These are phyloP conservation scores for Oscheius sp. DNA, from an alignment of 2,888 invertebrate genomes.

Conservation along the genomic window DNA sequence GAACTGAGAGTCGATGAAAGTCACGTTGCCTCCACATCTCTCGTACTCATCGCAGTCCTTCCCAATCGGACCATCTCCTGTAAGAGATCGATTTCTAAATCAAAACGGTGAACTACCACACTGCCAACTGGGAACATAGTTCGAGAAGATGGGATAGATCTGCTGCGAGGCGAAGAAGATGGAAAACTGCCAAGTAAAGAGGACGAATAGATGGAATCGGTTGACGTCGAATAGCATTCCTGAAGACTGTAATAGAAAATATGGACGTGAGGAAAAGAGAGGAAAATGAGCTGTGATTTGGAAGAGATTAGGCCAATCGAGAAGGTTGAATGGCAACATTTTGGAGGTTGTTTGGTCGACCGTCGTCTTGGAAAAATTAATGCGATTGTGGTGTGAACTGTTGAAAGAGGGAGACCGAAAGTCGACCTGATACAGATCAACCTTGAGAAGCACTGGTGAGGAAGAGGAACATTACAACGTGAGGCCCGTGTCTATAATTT, in stretches of 20 bases:
- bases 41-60: slow-evolving; percentile 63
- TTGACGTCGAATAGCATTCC: slow-evolving; percentile 69
- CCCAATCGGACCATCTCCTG: slow-evolving; percentile 50
- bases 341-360: background rate
- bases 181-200: slow-evolving; percentile 72
- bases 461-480: slow-evolving; percentile 18
- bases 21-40: slow-evolving; percentile 51
- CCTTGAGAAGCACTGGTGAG: background rate
- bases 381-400: background rate
- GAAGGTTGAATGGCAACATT: background rate
- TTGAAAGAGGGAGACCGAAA: background rate
- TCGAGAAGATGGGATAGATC: slow-evolving; percentile 71
- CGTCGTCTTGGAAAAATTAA: background rate
- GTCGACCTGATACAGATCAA: background rate
- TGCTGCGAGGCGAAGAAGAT: slow-evolving; percentile 70
- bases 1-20: slow-evolving; percentile 65
- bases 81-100: background rate
- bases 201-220: slow-evolving; percentile 70
- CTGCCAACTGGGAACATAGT: slow-evolving; percentile 67
- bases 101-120: slow-evolving; percentile 43
- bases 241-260: background rate
- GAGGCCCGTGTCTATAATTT: slow-evolving; percentile 18
- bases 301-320: background rate
- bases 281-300: slow-evolving; percentile 1
- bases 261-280: background rate